phyloP scores from a whole-genome alignment of 2,888 invertebrate species.

The Trichogramma dendrolimi region DNA sequence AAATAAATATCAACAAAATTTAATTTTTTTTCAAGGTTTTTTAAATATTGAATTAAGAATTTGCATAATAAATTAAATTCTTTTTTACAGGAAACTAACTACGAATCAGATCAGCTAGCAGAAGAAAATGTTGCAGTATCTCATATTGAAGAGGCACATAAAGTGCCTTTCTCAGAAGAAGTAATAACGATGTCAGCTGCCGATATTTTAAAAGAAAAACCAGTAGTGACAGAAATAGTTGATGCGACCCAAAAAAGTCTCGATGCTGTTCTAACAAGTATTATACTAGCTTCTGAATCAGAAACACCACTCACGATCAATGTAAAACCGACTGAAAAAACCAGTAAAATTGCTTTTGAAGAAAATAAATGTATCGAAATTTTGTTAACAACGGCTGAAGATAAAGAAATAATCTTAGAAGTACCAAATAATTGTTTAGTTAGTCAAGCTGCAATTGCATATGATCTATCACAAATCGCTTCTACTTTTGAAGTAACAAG shows the following conservation, averaged over 20 bases:
- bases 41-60: not conserved
- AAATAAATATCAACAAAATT: not conserved
- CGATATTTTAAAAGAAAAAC: conserved; percentile 46
- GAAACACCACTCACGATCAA: conserved; percentile 53
- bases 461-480: conserved; percentile 38
- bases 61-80: not conserved
- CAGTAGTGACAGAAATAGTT: conserved; percentile 41
- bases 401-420: conserved; percentile 43
- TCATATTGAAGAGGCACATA: conserved; percentile 39
- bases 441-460: conserved; percentile 40
- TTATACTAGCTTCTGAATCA: conserved; percentile 55
- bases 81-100: conserved; percentile 36
- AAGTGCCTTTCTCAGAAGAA: conserved; percentile 46
- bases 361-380: conserved; percentile 61
- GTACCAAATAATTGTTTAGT: conserved; percentile 36
- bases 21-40: conserved; percentile 10
- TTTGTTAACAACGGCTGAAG: conserved; percentile 51
- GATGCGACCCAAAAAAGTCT: conserved; percentile 49
- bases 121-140: conserved; percentile 21
- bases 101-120: conserved; percentile 36
- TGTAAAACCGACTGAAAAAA: conserved; percentile 57
- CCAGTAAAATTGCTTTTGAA: conserved; percentile 54
- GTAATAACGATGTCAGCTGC: conserved; percentile 39
- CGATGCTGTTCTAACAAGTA: conserved; percentile 52
- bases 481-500: conserved; percentile 43